phyloP scores from a whole-genome alignment of 1,140 invertebrate genomes.

The Sogatella furcifera region DNA sequence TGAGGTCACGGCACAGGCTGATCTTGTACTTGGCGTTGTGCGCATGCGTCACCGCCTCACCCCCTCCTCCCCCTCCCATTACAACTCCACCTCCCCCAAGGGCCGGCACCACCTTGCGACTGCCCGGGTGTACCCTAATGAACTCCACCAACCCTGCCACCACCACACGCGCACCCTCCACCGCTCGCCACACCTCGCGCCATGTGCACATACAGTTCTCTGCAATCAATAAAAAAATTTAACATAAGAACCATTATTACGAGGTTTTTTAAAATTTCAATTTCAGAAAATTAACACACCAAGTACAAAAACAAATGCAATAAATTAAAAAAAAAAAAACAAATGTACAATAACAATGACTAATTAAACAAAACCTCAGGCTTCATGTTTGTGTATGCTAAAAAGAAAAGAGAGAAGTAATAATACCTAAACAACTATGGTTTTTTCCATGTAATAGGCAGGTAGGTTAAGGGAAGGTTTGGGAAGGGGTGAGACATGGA shows the following conservation, averaged over 20 bases:
- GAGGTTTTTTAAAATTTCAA: neutral
- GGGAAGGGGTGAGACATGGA: no score
- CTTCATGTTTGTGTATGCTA: no score
- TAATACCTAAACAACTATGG: no score
- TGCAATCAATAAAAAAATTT: conserved; percentile 27
- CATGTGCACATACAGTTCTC: conserved; percentile 56
- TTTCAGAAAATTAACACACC: conserved; percentile 25
- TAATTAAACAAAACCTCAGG: no score
- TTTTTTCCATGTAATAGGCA: no score
- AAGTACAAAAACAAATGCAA: no score
- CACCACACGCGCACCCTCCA: conserved; percentile 70
- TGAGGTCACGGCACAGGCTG: conserved; percentile 78
- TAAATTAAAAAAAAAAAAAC: no score
- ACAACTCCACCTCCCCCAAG: no score
- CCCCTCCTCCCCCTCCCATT: neutral
- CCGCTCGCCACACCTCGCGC: conserved; percentile 58
- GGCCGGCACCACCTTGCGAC: conserved; percentile 35
- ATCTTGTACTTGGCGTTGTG: conserved; percentile 68
- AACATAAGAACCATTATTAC: neutral
- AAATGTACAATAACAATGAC: no score
- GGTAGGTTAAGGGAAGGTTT: no score
- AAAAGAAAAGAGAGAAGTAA: no score
- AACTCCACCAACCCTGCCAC: conserved; percentile 78
- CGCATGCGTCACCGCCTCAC: conserved; percentile 14
- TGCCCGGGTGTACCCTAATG: conserved; percentile 64